phyloP scores from a whole-genome alignment of 2,797 vertebrate genomes.

The Brotula barbata region DNA sequence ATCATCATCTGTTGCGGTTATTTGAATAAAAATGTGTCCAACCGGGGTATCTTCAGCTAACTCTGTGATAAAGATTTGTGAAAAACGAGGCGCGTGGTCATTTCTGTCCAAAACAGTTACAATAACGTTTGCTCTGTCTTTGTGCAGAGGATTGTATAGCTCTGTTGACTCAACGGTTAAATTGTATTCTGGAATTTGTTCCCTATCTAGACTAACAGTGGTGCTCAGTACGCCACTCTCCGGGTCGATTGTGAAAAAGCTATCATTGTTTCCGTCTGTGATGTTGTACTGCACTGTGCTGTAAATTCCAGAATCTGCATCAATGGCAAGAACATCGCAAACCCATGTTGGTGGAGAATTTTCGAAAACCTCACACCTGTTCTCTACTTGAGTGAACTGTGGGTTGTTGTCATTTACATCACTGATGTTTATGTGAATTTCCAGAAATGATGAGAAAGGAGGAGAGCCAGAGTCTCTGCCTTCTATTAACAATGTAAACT shows the following conservation, averaged over 20 bases:
- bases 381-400: constrained; percentile 72
- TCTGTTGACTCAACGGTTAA: constrained; percentile 76
- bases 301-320: constrained; percentile 73
- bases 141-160: constrained; percentile 56
- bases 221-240: constrained; percentile 74
- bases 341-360: constrained; percentile 68
- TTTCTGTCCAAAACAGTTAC: constrained; percentile 78
- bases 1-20: constrained; percentile 77
- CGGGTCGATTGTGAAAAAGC: constrained; percentile 72
- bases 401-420: constrained; percentile 81
- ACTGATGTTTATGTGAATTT: constrained; percentile 72
- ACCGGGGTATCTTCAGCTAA: constrained; percentile 73
- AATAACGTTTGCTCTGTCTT: constrained; percentile 61
- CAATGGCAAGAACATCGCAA: constrained; percentile 76
- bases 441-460: constrained; percentile 79
- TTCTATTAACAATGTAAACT: constrained; percentile 76
- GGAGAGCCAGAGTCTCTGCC: constrained; percentile 78
- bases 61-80: constrained; percentile 70
- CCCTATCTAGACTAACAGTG: constrained; percentile 74
- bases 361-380: constrained; percentile 78
- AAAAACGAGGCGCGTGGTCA: constrained; percentile 79
- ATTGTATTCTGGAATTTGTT: constrained; percentile 68
- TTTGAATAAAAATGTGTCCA: constrained; percentile 69
- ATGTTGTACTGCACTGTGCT: constrained; percentile 75
- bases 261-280: constrained; percentile 64